Conservation (phyloP, 2,888 invertebrate genomes). For the Noctua fimbriata region DNA sequence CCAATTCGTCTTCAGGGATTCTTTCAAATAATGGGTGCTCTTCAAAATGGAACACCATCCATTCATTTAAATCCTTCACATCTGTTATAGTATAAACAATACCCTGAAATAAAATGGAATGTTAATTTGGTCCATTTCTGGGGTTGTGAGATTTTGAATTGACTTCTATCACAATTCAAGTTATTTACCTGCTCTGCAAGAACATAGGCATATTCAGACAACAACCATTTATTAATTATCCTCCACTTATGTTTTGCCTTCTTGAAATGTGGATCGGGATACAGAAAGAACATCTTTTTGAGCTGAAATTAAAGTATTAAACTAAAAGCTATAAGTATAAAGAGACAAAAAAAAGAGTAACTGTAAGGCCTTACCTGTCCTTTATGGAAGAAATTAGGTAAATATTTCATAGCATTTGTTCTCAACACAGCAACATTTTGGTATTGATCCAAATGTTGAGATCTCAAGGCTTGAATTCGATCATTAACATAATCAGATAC, state of each 20-base stretch:
- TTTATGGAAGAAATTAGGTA: conserved; percentile 98
- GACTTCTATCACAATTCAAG: background rate
- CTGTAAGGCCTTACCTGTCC: conserved; percentile 91
- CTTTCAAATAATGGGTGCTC: conserved; percentile 97
- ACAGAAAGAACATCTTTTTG: conserved; percentile 99
- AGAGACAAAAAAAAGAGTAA: background rate
- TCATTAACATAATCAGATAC: conserved; percentile 99
- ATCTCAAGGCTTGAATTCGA: conserved; percentile 96
- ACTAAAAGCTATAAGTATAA: background rate
- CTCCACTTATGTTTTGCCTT: conserved; percentile 99
- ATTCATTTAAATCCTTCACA: conserved; percentile 98
- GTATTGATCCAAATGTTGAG: conserved; percentile 93
- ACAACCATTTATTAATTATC: conserved; percentile 97
- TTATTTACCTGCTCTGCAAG: conserved; percentile 93
- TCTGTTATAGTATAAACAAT: conserved; percentile 99
- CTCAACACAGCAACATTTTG: conserved; percentile 98
- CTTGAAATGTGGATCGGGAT: conserved; percentile 99
- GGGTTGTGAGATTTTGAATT: background rate
- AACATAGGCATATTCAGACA: conserved; percentile 99
- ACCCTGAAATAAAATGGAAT: conserved; percentile 89
- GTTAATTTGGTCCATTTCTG: background rate
- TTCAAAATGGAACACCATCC: conserved; percentile 98
- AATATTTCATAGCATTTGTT: conserved; percentile 99
- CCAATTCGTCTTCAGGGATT: conserved; percentile 94
- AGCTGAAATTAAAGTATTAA: conserved; percentile 90